A percentile compares a stretch with the other conserved stretches of the same genome.
Evolutionary conservation across 53 echinoderm and acorn worm genomes (phyloP).

Genomic region (Pentamera pediparva): DNA sequence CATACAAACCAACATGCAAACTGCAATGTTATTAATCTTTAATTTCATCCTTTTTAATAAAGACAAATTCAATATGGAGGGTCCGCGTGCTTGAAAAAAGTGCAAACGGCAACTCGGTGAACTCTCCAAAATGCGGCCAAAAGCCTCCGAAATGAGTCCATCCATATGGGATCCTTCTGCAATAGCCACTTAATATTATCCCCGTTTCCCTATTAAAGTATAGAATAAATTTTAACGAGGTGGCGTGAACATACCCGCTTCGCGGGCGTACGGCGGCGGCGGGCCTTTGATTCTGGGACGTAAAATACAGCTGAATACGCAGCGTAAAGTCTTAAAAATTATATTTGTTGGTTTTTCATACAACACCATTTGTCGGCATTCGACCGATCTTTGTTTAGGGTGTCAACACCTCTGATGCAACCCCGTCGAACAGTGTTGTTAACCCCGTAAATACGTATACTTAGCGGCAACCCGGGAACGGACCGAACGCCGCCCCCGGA

Average conservation of each 20-base stretch:
- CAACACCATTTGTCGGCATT: conserved; percentile 15
- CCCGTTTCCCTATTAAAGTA: conserved; percentile 16
- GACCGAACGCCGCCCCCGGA: no score
- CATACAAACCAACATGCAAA: no score
- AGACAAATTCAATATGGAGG: no score
- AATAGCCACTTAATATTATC: no score
- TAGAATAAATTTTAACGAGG: conserved; percentile 18
- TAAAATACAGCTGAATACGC: conserved; percentile 31
- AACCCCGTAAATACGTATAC: conserved; percentile 23
- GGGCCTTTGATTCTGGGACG: conserved; percentile 19
- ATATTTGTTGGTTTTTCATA: conserved; percentile 34
- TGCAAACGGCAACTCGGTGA: no score
- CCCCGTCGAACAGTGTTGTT: neutral
- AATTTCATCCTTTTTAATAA: no score
- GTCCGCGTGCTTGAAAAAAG: no score
- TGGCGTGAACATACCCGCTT: conserved; percentile 17
- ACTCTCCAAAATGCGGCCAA: no score
- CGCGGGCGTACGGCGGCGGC: neutral
- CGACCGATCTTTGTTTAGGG: conserved; percentile 25
- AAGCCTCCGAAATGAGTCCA: no score
- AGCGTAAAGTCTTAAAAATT: conserved; percentile 14
- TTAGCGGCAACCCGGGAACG: no score
- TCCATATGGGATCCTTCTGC: no score
- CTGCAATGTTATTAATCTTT: no score
- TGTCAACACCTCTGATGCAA: conserved; percentile 28